These are phyloP conservation scores for Oasisia sp. DNA, from an alignment of 2,888 invertebrate genomes.

Conservation along the genomic window DNA sequence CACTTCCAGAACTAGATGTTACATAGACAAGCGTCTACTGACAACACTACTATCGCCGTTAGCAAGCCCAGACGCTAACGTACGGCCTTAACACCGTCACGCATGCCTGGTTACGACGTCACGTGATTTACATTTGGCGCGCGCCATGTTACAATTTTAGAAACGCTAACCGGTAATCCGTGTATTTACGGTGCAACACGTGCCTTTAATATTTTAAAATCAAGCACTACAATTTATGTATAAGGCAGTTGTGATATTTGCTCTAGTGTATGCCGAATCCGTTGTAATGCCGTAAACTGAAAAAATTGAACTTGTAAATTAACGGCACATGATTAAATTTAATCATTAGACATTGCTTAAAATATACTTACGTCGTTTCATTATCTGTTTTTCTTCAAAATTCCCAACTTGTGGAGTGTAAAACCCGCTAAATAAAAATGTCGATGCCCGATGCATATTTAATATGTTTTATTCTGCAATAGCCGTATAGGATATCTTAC, in stretches of 20 bases:
- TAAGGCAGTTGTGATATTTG: not conserved
- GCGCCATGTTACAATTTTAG: not conserved
- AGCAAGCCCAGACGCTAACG: not conserved
- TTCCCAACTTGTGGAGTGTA: not conserved
- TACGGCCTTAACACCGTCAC: not conserved
- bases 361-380: not conserved
- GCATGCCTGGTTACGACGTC: conserved; percentile 17
- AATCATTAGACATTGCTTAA: not conserved
- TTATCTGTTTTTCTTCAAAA: not conserved
- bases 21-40: not conserved
- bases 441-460: not conserved
- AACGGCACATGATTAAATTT: not conserved
- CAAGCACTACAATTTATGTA: not conserved
- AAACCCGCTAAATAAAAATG: not conserved
- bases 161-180: not conserved
- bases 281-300: not conserved
- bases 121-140: conserved; percentile 1
- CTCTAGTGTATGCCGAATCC: not conserved
- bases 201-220: not conserved
- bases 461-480: not conserved
- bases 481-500: not conserved
- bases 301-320: not conserved
- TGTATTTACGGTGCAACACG: not conserved
- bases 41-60: not conserved
- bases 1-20: not conserved